These are phyloP conservation scores for Myzus persicae DNA, from an alignment of 1,140 invertebrate species.

Conservation along the genomic window DNA sequence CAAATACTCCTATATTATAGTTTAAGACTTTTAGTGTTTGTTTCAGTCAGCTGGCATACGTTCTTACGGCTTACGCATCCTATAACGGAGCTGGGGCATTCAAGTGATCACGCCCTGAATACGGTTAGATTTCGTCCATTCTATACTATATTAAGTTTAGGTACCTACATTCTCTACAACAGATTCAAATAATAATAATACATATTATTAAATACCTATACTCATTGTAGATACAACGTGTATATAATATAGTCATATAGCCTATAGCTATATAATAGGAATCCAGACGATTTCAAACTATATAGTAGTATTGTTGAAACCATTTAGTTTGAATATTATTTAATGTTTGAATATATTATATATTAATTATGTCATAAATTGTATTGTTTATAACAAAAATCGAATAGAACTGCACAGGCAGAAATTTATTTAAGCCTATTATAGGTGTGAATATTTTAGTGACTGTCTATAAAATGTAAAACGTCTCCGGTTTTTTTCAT, in stretches of 20 bases:
- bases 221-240: not conserved
- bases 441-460: not conserved
- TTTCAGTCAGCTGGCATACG: not conserved
- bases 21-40: not conserved
- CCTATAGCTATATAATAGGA: not conserved
- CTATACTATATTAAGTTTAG: not conserved
- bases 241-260: not conserved
- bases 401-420: not conserved
- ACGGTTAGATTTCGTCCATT: not conserved
- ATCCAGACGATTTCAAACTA: not conserved
- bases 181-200: not conserved
- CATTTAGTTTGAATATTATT: not conserved
- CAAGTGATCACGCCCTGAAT: not conserved
- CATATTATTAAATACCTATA: not conserved
- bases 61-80: not conserved
- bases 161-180: not conserved
- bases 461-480: not conserved
- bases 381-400: not conserved
- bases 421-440: not conserved
- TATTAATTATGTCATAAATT: too few species aligned
- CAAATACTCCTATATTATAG: not conserved
- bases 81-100: not conserved
- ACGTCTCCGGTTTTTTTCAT: not conserved
- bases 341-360: too few species aligned
- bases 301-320: not conserved